These are phyloP conservation scores for Drosophila burlai DNA, from an alignment of 1,140 invertebrate species.

Conservation along the genomic window DNA sequence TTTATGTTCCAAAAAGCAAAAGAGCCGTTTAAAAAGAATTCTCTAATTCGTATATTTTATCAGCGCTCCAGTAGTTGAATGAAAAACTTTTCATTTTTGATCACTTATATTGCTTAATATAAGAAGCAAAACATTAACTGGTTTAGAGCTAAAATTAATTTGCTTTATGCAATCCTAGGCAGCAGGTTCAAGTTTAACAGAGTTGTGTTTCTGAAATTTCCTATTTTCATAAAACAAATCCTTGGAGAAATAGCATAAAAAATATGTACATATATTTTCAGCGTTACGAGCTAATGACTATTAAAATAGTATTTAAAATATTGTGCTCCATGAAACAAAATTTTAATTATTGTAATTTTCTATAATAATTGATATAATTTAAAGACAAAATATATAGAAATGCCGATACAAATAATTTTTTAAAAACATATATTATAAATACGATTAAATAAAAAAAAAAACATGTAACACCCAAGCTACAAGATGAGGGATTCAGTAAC, in stretches of 20 bases:
- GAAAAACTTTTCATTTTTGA: neutral
- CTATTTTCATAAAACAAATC: neutral
- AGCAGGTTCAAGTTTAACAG: no score
- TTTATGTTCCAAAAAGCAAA: conserved; percentile 4
- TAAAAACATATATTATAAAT: neutral
- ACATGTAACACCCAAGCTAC: neutral
- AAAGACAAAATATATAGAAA: no score
- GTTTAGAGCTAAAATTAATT: no score
- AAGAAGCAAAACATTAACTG: neutral
- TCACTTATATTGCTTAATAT: neutral
- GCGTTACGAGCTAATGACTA: neutral
- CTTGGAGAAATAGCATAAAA: neutral
- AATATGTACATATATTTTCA: neutral
- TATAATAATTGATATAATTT: neutral
- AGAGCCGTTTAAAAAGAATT: neutral
- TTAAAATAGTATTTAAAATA: neutral
- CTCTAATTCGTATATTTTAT: neutral
- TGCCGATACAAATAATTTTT: neutral
- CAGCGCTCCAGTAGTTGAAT: conserved; percentile 61
- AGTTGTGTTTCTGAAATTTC: no score
- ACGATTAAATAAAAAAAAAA: neutral
- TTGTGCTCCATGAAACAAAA: no score
- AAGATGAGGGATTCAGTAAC: conserved; percentile 45
- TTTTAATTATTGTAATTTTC: neutral
- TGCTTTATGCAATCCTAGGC: no score